These are phyloP conservation scores for Pammene fasciana DNA, from an alignment of 2,888 invertebrate genomes.

Conservation along the genomic window DNA sequence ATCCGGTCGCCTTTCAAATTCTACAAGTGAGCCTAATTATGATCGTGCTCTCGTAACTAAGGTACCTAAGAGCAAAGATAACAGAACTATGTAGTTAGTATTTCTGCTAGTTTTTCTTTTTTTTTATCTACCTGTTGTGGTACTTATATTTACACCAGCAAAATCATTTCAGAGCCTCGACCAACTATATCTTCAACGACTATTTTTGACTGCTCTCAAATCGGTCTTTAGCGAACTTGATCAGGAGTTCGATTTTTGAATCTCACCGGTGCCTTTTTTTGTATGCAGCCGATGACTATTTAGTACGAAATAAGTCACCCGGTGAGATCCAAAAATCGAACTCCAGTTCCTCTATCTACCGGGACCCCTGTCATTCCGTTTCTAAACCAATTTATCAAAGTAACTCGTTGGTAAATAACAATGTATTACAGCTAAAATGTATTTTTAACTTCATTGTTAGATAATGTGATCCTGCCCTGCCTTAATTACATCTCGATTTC, in stretches of 20 bases:
- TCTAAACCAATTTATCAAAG: no score
- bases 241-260: no score
- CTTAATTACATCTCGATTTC: slow-evolving; percentile 27
- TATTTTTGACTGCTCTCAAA: no score
- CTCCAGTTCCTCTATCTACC: no score
- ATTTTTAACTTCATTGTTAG: not conserved
- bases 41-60: slow-evolving; percentile 29
- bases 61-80: slow-evolving; percentile 3
- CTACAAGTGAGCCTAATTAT: slow-evolving; percentile 37
- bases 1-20: slow-evolving; percentile 61
- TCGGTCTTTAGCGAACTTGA: no score
- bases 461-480: slow-evolving; percentile 1
- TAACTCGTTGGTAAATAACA: no score
- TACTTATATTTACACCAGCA: not conserved
- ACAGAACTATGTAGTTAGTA: not conserved
- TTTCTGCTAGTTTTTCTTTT: not conserved
- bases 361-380: no score
- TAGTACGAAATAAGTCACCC: no score
- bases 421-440: not conserved
- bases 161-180: not conserved
- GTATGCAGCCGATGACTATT: no score
- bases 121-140: not conserved
- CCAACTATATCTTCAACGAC: no score
- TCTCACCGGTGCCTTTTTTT: no score
- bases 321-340: no score